Evolutionary conservation across 2,113 vertebrate genomes (phyloP), one percentile per base, ranked within the genome.

Genomic region (Chloropsis hardwickii): DNA sequence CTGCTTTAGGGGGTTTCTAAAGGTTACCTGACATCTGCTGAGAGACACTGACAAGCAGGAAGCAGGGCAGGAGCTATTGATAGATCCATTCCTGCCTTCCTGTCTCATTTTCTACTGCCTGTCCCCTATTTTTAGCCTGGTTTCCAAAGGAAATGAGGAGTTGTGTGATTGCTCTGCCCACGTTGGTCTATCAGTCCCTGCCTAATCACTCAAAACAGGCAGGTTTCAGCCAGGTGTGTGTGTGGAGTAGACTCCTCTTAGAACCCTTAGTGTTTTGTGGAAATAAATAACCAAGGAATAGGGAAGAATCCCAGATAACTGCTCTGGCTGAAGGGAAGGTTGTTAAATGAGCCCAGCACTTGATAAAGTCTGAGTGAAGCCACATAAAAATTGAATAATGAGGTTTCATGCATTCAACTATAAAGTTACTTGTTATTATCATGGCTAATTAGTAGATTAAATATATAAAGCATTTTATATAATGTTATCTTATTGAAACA

Each of bases 1-100:
- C 15, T 90, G 58, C 84, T 94, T 83, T 48, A 44, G 42, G 53
- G 81, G 40, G 24, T 86, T 96, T 90, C 74, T 82, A 77, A 92
- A 95, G 65, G 77, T 92, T 81, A 37, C 93, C 35, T 74, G 86
- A 51, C 81, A 86, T 95, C 90, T 95, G 87, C 78, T 6, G 6
- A 54, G 91, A 83, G 56, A 82, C 0, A 0, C 33, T 85, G 85
- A 72, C 7, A 51, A 91, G 50, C 67, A 91, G 89, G 86, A 94
- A 90, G n/a, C 57, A 31, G 42, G 42, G 37, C 67, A 88, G 86
- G 87, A 94, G 39, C 81, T 93, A 91, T 80, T 83, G 85, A 85
- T 90, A 83, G 62, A 88, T 72, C 50, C 39, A 54, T 86, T 88
- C 62, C 79, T 81, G 84, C 81, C 51, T 95, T 93, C 78, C 93